Conservation (phyloP, 2,888 invertebrate genomes). For the Pyrgus malvae region DNA sequence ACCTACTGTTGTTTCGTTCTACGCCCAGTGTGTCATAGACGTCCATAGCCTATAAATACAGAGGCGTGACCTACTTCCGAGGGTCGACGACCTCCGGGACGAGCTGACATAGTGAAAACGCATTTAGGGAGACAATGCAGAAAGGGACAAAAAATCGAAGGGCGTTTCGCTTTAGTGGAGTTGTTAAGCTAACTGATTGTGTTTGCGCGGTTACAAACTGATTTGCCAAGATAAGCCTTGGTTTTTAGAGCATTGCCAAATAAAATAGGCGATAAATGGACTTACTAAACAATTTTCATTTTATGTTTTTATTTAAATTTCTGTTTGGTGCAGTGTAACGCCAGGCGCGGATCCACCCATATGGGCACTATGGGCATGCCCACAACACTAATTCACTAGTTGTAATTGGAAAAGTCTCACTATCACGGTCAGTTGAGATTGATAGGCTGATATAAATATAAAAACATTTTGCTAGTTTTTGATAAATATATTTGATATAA, state of each 20-base stretch:
- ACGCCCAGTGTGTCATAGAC: constrained; percentile 20
- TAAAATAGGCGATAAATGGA: background rate
- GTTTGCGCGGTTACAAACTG: constrained; percentile 15
- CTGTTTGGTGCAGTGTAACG: too few relatives aligned
- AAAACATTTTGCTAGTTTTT: too few relatives aligned
- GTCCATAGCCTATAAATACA: constrained; percentile 50
- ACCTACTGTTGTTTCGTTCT: constrained; percentile 11
- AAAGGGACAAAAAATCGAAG: constrained; percentile 27
- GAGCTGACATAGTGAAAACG: constrained; percentile 20
- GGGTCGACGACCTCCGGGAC: constrained; percentile 48
- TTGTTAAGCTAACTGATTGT: background rate
- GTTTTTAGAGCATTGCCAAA: constrained; percentile 7
- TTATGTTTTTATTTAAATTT: background rate
- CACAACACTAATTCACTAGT: too few relatives aligned
- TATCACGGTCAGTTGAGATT: too few relatives aligned
- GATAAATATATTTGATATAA: too few relatives aligned
- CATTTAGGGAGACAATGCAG: constrained; percentile 30
- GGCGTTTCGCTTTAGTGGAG: constrained; percentile 22
- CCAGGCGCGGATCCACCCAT: too few relatives aligned
- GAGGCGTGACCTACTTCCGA: constrained; percentile 51
- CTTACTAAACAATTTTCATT: background rate
- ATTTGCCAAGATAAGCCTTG: constrained; percentile 5
- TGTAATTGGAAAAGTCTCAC: too few relatives aligned
- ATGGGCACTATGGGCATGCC: too few relatives aligned
- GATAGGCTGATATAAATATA: too few relatives aligned